These are phyloP conservation scores for Drosophila limbata DNA, from an alignment of 2,888 invertebrate species.

Conservation along the genomic window DNA sequence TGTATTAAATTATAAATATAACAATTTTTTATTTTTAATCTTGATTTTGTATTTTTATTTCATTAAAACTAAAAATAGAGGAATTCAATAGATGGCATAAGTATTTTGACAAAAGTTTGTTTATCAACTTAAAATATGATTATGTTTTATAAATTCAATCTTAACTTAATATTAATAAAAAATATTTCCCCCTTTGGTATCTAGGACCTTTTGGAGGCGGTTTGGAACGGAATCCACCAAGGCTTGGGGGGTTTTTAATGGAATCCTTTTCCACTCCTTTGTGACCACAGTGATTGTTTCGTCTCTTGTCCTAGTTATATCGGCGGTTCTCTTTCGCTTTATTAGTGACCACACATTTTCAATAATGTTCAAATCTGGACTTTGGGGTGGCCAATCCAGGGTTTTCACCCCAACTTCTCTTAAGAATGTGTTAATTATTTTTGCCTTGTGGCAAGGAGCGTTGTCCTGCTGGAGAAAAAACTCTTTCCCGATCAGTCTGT, in stretches of 20 bases:
- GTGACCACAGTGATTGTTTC: constrained; percentile 23
- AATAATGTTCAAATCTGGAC: constrained; percentile 17
- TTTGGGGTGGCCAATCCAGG: constrained; percentile 9
- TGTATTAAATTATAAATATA: no score
- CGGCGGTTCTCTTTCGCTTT: constrained; percentile 8
- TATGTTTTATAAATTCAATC: not conserved
- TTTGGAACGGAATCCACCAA: constrained; percentile 29
- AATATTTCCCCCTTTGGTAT: constrained; percentile 9
- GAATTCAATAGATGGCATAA: no score
- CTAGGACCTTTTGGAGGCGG: no score
- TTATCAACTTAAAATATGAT: not conserved
- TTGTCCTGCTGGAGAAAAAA: no score
- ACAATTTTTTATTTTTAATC: no score
- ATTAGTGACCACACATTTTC: constrained; percentile 17
- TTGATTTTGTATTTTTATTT: no score
- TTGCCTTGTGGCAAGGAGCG: constrained; percentile 19
- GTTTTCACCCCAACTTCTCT: constrained; percentile 20
- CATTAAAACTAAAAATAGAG: no score
- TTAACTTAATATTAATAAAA: not conserved
- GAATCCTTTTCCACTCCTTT: constrained; percentile 2
- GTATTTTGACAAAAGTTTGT: no score
- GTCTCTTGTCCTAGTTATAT: constrained; percentile 5
- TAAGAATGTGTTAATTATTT: constrained; percentile 19
- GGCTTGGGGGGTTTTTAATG: constrained; percentile 9
- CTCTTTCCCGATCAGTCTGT: no score